phyloP scores from a whole-genome alignment of 2,888 invertebrate genomes.

The Heliconius cydno region DNA sequence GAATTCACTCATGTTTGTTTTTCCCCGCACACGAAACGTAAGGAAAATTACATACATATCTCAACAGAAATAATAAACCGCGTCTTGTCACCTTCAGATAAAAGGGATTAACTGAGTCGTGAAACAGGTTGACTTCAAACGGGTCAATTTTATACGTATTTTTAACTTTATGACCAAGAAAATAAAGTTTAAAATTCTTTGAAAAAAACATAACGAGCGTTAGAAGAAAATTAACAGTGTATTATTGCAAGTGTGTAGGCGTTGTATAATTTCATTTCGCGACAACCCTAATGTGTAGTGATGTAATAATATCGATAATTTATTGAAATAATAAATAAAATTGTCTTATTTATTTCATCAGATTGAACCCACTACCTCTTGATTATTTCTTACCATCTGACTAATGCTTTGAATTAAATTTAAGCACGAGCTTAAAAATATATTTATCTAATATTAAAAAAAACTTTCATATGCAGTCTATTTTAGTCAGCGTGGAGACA shows the following conservation, averaged over 20 bases:
- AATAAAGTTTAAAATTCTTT: conserved; percentile 49
- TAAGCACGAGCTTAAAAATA: too few relatives aligned
- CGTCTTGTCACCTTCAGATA: conserved; percentile 78
- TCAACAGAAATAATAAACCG: conserved; percentile 77
- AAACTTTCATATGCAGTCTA: background rate
- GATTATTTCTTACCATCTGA: too few relatives aligned
- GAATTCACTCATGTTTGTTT: conserved; percentile 20
- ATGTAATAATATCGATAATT: conserved; percentile 55
- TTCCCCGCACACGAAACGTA: conserved; percentile 40
- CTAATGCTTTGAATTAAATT: too few relatives aligned
- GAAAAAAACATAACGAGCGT: conserved; percentile 50
- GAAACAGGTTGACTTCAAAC: conserved; percentile 69
- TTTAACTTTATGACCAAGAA: conserved; percentile 30
- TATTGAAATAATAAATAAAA: background rate
- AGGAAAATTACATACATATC: conserved; percentile 67
- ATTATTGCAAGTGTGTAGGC: conserved; percentile 76
- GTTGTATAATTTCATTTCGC: conserved; percentile 78
- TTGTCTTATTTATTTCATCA: background rate
- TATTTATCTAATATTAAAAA: background rate
- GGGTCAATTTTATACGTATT: conserved; percentile 11
- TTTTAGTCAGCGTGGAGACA: too few relatives aligned
- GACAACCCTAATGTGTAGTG: conserved; percentile 72
- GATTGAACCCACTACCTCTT: too few relatives aligned
- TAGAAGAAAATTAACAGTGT: conserved; percentile 71
- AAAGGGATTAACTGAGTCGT: conserved; percentile 75